Evolutionary conservation across 2,888 invertebrate genomes (phyloP).

Genomic region (Campoplex capitator): DNA sequence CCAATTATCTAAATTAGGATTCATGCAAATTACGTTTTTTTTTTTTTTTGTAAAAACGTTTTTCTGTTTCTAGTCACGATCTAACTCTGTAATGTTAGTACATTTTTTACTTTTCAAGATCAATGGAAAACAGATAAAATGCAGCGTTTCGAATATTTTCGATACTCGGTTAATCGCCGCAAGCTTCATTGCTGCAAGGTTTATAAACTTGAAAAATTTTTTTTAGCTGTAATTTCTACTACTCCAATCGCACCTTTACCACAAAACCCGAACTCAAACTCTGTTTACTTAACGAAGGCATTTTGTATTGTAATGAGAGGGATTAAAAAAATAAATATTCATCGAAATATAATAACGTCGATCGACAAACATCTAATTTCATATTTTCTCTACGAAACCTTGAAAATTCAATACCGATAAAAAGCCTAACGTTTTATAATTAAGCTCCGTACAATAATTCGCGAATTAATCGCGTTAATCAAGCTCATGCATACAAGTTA

Average conservation of each 20-base stretch:
- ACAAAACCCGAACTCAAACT: not conserved
- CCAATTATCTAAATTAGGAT: not conserved
- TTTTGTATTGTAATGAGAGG: not conserved
- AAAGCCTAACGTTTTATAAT: not conserved
- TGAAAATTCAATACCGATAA: not conserved
- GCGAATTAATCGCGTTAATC: slow-evolving; percentile 8
- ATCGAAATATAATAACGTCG: not conserved
- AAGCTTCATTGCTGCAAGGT: too few relatives aligned
- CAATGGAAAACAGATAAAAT: not conserved
- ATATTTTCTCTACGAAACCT: not conserved
- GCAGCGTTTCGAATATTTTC: not conserved
- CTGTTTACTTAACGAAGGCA: not conserved
- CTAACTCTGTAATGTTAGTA: not conserved
- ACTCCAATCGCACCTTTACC: not conserved
- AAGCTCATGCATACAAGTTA: slow-evolving; percentile 48
- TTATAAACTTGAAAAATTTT: not conserved
- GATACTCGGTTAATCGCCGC: too few relatives aligned
- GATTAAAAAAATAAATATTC: not conserved
- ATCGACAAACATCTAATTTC: not conserved
- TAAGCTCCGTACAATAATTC: not conserved
- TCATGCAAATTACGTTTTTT: not conserved
- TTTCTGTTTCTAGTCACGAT: not conserved
- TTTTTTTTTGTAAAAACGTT: not conserved
- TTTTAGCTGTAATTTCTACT: not conserved
- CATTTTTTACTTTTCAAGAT: not conserved